Evolutionary conservation across 2,797 vertebrate genomes (phyloP), one percentile per base, ranked within the genome.

Genomic region (Gallinago nigripennis): DNA sequence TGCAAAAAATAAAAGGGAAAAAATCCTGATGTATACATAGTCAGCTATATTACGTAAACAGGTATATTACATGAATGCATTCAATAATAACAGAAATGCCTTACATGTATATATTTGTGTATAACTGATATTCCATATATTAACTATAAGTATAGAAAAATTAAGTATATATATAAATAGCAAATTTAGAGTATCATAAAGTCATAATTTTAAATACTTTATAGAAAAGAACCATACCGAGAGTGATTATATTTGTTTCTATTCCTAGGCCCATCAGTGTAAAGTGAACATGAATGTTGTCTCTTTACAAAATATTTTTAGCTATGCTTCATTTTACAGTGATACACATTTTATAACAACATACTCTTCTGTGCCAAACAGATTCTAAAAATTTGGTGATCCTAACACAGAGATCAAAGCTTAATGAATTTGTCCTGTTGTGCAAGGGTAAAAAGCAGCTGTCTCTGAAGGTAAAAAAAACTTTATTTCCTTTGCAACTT

Each of bases 331-430:
- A 31, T 70, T 71, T 88, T 53, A 15, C 13, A 16, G 12, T 41
- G 18, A 54, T 35, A 63, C 2, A 33, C 3, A 35, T 54, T 46
- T 86, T 48, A 50, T 69, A 71, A 46, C 33, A 81, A 54, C 80
- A 61, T 77, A 82, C 17, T 91, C 5, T 8, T 80, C 54, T 78
- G 4, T 58, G 6, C 60, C 58, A 88, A 83, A 78, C 69, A 76
- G 65, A 57, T 35, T 91, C 63, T 65, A 86, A 83, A 35, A 88
- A 87, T 71, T 21, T 97, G 21, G 97, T 97, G 88, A 77, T 68
- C 39, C 90, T 97, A 30, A 94, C 51, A 0, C 96, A 97, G 80
- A 88, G 81, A 57, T 95, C 89, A 84, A 92, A 90, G 54, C 50
- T 87, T 50, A 81, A 96, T 41, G 33, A 83, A 65, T 95, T 94